Percentiles rank a stretch among this genome's conserved stretches.
phyloP scores from a whole-genome alignment of 37 sponge, comb jelly and placozoan genomes.

The Aplysina aerophoba region DNA sequence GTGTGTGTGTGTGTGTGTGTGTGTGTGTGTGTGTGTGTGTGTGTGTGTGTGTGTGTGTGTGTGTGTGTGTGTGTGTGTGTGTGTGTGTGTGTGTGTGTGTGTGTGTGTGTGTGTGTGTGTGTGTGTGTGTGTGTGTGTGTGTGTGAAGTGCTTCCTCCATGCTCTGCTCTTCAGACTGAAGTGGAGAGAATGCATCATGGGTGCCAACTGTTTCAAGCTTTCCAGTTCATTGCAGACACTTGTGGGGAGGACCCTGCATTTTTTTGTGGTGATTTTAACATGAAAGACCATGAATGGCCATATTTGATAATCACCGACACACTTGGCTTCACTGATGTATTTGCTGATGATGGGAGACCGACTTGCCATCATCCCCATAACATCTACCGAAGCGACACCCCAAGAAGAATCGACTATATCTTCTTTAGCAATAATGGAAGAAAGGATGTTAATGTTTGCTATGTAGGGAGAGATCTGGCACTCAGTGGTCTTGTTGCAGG shows the following conservation, averaged over 20 bases:
- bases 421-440: slow-evolving; percentile 40
- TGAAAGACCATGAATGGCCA: slow-evolving; percentile 42
- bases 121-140: slow-evolving; percentile 27
- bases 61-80: neutral
- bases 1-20: slow-evolving; percentile 30
- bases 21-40: slow-evolving; percentile 21
- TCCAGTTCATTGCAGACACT: slow-evolving; percentile 62
- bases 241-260: slow-evolving; percentile 58
- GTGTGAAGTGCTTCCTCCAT: neutral
- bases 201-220: slow-evolving; percentile 58
- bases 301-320: slow-evolving; percentile 60
- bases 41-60: neutral
- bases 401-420: slow-evolving; percentile 75
- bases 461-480: slow-evolving; percentile 29
- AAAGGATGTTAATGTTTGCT: neutral
- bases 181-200: slow-evolving; percentile 9
- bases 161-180: neutral
- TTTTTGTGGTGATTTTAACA: slow-evolving; percentile 79
- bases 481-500: slow-evolving; percentile 67
- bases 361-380: slow-evolving; percentile 65
- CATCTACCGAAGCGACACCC: slow-evolving; percentile 46
- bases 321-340: slow-evolving; percentile 52
- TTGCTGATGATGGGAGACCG: slow-evolving; percentile 29
- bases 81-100: neutral
- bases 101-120: slow-evolving; percentile 23